Percentiles rank a stretch among this genome's conserved stretches.
phyloP scores from a whole-genome alignment of 2,797 vertebrate genomes.

The Lepilemur septentrionalis region DNA sequence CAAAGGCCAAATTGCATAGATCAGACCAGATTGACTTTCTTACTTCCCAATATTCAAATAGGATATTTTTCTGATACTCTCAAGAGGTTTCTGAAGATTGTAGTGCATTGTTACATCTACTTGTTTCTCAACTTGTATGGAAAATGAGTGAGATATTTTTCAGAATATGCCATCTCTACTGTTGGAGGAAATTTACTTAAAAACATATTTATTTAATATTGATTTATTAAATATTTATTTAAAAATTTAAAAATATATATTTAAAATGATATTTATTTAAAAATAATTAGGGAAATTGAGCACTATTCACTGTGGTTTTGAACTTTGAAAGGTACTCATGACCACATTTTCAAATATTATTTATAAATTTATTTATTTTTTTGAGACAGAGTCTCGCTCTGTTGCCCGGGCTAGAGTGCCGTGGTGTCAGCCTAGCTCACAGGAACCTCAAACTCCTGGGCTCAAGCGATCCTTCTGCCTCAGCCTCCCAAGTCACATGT shows the following conservation, averaged over 20 bases:
- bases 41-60: conserved; percentile 66
- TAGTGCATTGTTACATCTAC: not conserved
- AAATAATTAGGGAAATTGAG: not conserved
- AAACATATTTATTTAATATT: too few species aligned
- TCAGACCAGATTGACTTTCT: conserved; percentile 59
- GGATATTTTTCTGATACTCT: conserved; percentile 53
- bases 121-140: conserved; percentile 5
- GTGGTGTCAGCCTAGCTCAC: too few species aligned
- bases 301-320: not conserved
- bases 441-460: too few species aligned
- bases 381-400: too few species aligned
- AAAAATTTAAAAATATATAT: too few species aligned
- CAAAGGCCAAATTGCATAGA: conserved; percentile 53
- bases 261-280: not conserved
- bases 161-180: not conserved
- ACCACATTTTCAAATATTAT: not conserved
- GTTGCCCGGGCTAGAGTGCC: too few species aligned
- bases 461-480: too few species aligned
- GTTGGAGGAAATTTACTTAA: not conserved
- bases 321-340: not conserved
- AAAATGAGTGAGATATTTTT: conserved; percentile 50
- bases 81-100: conserved; percentile 48
- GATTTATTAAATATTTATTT: too few species aligned
- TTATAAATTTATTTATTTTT: not conserved
- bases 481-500: too few species aligned